phyloP scores from a whole-genome alignment of 2,888 invertebrate species.

The Xylota segnis region DNA sequence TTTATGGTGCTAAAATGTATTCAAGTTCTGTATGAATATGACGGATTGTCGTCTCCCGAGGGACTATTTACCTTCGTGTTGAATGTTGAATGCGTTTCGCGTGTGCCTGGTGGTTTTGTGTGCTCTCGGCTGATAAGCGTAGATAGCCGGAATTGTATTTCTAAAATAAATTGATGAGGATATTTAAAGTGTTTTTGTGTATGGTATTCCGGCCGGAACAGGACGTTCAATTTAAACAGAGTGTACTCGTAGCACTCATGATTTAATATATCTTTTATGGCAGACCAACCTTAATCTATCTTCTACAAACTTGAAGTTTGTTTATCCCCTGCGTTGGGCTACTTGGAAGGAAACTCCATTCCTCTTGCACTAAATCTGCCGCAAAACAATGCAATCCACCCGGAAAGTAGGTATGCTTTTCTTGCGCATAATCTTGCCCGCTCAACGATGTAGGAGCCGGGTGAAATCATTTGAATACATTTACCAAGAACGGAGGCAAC shows the following conservation, averaged over 20 bases:
- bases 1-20: conserved; percentile 69
- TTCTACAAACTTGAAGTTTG: conserved; percentile 21
- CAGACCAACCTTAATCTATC: conserved; percentile 33
- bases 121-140: conserved; percentile 50
- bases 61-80: conserved; percentile 32
- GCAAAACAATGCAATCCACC: conserved; percentile 49
- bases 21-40: conserved; percentile 69
- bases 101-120: conserved; percentile 54
- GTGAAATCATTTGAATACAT: conserved; percentile 70
- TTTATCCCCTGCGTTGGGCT: conserved; percentile 41
- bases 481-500: conserved; percentile 57
- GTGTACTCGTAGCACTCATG: neutral
- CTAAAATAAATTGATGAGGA: conserved; percentile 50
- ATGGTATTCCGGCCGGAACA: neutral
- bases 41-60: conserved; percentile 58
- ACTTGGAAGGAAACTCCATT: conserved; percentile 30
- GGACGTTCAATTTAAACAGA: neutral
- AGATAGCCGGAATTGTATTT: conserved; percentile 62
- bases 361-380: conserved; percentile 7
- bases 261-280: conserved; percentile 20
- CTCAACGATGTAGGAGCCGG: conserved; percentile 12
- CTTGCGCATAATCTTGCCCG: conserved; percentile 47
- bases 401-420: conserved; percentile 23
- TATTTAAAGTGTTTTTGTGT: conserved; percentile 12
- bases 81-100: conserved; percentile 38